Percentiles rank a stretch among this genome's conserved stretches.
Evolutionary conservation across 2,888 invertebrate genomes (phyloP).

Genomic region (Drosophila histrio): DNA sequence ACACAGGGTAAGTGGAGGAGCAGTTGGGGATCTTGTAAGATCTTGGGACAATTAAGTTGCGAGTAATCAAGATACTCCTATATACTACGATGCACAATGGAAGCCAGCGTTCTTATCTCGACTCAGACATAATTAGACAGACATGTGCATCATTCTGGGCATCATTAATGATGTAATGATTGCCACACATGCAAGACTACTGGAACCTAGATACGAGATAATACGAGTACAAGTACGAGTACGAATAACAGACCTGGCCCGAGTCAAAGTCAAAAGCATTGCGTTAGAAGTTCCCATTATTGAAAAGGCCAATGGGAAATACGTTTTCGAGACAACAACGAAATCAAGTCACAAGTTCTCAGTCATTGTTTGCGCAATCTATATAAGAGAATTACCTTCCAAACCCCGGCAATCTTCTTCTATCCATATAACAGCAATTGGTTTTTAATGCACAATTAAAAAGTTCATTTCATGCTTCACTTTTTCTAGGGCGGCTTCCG

Average conservation of each 20-base stretch:
- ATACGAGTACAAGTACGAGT: conserved; percentile 8
- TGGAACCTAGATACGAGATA: conserved; percentile 6
- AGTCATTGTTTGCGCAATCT: conserved; percentile 63
- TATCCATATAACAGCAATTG: background rate
- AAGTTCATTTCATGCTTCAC: conserved; percentile 26
- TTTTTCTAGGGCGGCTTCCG: conserved; percentile 94
- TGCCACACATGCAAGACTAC: conserved; percentile 68
- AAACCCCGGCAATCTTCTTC: background rate
- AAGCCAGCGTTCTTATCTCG: conserved; percentile 49
- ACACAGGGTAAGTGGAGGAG: conserved; percentile 88
- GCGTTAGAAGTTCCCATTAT: conserved; percentile 69
- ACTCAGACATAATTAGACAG: conserved; percentile 46
- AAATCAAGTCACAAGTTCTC: conserved; percentile 68
- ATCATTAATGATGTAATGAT: conserved; percentile 54
- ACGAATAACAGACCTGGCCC: background rate
- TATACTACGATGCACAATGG: conserved; percentile 68
- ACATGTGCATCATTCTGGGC: conserved; percentile 44
- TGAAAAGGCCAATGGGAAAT: conserved; percentile 50
- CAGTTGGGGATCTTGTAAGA: conserved; percentile 21
- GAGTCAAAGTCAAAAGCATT: conserved; percentile 55
- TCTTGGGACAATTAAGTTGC: conserved; percentile 32
- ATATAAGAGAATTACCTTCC: conserved; percentile 5
- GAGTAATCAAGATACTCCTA: conserved; percentile 43
- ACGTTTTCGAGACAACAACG: conserved; percentile 19
- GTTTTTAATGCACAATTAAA: conserved; percentile 21